Evolutionary conservation across 2,113 vertebrate species (phyloP), one percentile per base, ranked within the genome.

Genomic region (Oryzias javanicus): DNA sequence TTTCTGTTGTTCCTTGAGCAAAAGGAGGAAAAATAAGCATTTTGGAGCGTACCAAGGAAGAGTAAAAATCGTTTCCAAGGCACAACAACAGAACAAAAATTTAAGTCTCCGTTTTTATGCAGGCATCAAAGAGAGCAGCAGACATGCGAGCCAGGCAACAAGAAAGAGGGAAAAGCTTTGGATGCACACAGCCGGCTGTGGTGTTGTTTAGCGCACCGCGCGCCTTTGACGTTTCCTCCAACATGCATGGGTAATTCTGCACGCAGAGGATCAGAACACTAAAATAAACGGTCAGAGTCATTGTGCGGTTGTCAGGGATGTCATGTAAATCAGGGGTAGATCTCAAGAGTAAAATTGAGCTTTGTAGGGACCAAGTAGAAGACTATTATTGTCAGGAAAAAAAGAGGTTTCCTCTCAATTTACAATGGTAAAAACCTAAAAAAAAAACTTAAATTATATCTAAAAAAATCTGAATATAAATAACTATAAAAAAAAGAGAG

Each of bases 91-190:
- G 72, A 74, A 81, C 62, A 82, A 74, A 80, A 74, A 80, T 77
- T 68, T 64, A 58, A 73, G 66, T 79, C 55, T 72, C 45, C n/a
- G 48, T 73, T 62, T 71, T 60, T 72, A 49, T 53, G 60, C 62
- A 62, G 53, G 64, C 74, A 85, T 86, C 82, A 88, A 86, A 88
- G 86, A 67, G 25, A 73, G 72, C 73, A 49, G 60, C 57, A 78
- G 73, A 61, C 69, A 76, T 48, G 35, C 55, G 55, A 78, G 61
- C 56, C 55, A 80, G 48, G 66, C 76, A 63, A 29, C 22, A 49
- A 56, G 62, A 71, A 35, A 48, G 53, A 80, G 54, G 54, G 60
- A 77, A 64, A 49, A 46, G 73, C 67, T 57, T 49, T 49, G 77
- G 63, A 60, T 64, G 62, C 67, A 68, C 62, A 53, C 55, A 68